Evolutionary conservation across 2,888 invertebrate genomes (phyloP).

Genomic region (Prenolepis imparis): DNA sequence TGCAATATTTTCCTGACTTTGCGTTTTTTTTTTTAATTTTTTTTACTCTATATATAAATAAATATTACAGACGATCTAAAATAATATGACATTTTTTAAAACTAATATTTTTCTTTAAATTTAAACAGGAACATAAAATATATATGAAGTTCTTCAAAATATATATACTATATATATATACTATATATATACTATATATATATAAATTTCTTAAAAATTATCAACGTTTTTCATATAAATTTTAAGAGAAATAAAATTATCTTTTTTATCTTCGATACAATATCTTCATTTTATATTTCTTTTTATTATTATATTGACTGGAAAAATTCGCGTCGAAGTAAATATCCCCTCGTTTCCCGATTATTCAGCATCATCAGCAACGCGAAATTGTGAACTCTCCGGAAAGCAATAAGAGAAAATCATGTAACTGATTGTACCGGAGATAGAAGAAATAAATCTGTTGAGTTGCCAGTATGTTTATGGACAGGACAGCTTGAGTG

Average conservation of each 20-base stretch:
- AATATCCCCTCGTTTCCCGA: background rate
- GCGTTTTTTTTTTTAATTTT: background rate
- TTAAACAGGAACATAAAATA: background rate
- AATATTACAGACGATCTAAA: background rate
- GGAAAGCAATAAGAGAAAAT: conserved; percentile 9
- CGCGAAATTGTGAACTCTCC: conserved; percentile 9
- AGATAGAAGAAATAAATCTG: conserved; percentile 35
- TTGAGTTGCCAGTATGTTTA: background rate
- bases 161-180: no score
- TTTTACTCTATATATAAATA: background rate
- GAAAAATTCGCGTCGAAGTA: conserved; percentile 9
- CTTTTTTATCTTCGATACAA: background rate
- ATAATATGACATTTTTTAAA: background rate
- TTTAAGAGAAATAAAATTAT: conserved; percentile 9
- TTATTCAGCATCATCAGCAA: conserved; percentile 29
- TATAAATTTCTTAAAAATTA: background rate
- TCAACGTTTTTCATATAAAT: background rate
- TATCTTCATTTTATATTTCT: background rate
- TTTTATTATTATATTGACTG: conserved; percentile 1
- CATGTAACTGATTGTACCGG: conserved; percentile 6
- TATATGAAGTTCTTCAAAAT: background rate
- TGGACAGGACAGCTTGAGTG: background rate
- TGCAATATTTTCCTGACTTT: background rate
- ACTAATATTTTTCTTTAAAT: background rate
- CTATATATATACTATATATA: no score